Conservation (phyloP, 2,888 invertebrate species). For the Idaea biselata region DNA sequence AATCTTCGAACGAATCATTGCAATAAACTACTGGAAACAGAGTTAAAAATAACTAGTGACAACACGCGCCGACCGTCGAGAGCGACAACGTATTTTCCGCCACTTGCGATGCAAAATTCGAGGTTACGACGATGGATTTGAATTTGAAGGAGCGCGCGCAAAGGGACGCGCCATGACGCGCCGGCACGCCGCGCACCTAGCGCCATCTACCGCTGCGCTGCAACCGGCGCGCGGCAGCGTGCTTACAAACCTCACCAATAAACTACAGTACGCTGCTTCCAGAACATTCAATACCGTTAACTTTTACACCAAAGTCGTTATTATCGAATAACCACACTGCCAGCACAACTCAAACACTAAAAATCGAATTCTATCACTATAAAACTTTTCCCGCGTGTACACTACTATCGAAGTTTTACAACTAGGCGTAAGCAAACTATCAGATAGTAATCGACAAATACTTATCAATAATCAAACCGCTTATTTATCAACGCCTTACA, state of each 20-base stretch:
- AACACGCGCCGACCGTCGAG: conserved; percentile 62
- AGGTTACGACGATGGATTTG: conserved; percentile 40
- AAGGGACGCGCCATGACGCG: conserved; percentile 61
- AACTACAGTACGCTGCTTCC: conserved; percentile 33
- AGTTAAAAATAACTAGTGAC: conserved; percentile 78
- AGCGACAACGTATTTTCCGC: conserved; percentile 66
- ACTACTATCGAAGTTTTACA: conserved; percentile 50
- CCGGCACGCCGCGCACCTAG: conserved; percentile 75
- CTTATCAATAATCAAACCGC: not conserved
- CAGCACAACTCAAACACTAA: conserved; percentile 3
- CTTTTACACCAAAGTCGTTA: conserved; percentile 5
- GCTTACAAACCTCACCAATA: conserved; percentile 45
- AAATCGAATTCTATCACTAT: conserved; percentile 19
- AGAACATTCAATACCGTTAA: conserved; percentile 27
- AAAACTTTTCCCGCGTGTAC: conserved; percentile 65
- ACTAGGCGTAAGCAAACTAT: conserved; percentile 47
- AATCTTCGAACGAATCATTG: conserved; percentile 57
- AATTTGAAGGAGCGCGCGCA: conserved; percentile 72
- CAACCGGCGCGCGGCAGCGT: conserved; percentile 58
- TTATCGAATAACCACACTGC: conserved; percentile 5
- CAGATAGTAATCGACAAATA: conserved; percentile 27
- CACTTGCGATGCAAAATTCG: conserved; percentile 75
- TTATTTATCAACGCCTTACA: not conserved
- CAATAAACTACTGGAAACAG: conserved; percentile 37
- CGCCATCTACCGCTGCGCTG: conserved; percentile 70